Percentiles rank a stretch among this genome's conserved stretches.
Evolutionary conservation across 2,888 invertebrate species (phyloP).

Genomic region (Heliconius charithonia): DNA sequence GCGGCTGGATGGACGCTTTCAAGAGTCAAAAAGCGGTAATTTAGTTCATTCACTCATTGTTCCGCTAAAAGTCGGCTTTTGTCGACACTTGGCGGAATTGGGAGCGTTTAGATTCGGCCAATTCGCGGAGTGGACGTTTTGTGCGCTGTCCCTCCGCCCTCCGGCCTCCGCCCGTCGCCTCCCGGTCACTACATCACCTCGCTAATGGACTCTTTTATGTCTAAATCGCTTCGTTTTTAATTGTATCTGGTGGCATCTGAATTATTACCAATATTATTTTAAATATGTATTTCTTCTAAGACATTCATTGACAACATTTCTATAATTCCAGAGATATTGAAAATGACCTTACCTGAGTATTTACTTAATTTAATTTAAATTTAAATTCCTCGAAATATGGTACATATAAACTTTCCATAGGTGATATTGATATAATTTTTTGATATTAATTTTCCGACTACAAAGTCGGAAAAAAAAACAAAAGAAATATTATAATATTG

Average conservation of each 20-base stretch:
- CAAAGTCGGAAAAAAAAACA: too few species aligned
- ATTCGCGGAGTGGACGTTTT: conserved; percentile 74
- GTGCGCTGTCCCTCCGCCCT: conserved; percentile 62
- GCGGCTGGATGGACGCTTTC: conserved; percentile 78
- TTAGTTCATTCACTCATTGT: conserved; percentile 81
- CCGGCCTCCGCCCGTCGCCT: conserved; percentile 44
- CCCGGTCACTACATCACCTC: conserved; percentile 14
- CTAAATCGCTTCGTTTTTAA: conserved; percentile 35
- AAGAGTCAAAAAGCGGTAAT: conserved; percentile 81
- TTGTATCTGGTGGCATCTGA: background rate
- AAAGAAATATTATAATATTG: too few species aligned
- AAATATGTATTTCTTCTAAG: background rate
- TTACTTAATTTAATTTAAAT: too few species aligned
- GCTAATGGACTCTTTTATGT: conserved; percentile 43
- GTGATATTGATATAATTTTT: too few species aligned
- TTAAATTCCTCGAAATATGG: too few species aligned
- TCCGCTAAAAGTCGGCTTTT: conserved; percentile 80
- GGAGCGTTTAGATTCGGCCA: conserved; percentile 81
- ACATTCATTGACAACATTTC: background rate
- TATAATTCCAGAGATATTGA: background rate
- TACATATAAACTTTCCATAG: background rate
- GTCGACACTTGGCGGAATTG: conserved; percentile 81
- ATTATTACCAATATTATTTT: background rate
- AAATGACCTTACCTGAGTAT: too few species aligned
- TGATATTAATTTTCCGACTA: too few species aligned